Percentiles rank a stretch among this genome's conserved stretches.
Evolutionary conservation across 2,113 vertebrate species (phyloP).

Genomic region (Platysteira castanea): DNA sequence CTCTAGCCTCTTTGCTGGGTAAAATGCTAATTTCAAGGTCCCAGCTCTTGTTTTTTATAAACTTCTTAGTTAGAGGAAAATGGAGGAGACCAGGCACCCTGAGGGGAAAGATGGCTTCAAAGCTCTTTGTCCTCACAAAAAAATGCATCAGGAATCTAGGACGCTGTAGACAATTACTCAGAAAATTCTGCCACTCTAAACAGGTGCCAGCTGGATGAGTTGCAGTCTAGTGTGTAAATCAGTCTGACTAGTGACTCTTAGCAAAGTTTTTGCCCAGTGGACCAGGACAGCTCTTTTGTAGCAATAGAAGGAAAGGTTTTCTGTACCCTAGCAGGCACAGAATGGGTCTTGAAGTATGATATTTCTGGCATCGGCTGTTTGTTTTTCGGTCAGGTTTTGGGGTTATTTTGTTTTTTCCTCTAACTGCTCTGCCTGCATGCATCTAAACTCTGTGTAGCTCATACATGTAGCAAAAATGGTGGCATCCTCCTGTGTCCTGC

Average conservation of each 20-base stretch:
- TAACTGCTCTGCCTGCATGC: background rate
- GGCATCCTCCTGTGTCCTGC: background rate
- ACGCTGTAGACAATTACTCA: background rate
- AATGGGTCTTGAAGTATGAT: background rate
- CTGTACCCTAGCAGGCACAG: background rate
- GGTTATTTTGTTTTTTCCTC: background rate
- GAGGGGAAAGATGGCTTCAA: background rate
- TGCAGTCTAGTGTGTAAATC: background rate
- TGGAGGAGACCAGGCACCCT: background rate
- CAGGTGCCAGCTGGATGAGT: background rate
- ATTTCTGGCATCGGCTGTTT: background rate
- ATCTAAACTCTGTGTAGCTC: background rate
- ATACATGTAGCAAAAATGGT: background rate
- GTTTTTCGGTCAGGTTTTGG: accelerated
- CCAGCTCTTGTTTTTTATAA: background rate
- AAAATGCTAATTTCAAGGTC: background rate
- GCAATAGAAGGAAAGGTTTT: background rate
- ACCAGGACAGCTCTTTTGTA: background rate
- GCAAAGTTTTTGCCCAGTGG: background rate
- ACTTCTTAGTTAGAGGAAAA: background rate
- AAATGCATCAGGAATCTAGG: background rate
- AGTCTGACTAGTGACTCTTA: background rate
- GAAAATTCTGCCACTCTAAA: background rate
- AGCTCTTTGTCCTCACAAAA: background rate
- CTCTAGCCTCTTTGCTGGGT: background rate